Conservation (phyloP, 2,797 vertebrate genomes). For the Sandelia bainsii region DNA sequence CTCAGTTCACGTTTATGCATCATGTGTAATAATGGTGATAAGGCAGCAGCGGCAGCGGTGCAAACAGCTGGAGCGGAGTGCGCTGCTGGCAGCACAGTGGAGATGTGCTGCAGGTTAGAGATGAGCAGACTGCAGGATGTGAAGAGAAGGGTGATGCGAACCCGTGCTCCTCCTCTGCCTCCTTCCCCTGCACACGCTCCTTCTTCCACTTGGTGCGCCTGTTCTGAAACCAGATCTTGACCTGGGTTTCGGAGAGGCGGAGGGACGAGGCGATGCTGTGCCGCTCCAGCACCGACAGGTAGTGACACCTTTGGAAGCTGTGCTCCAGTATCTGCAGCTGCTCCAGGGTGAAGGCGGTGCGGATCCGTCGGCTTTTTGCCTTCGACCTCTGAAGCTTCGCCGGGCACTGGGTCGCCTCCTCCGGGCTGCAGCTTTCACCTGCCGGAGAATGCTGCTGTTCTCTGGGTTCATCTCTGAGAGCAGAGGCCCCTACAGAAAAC, state of each 20-base stretch:
- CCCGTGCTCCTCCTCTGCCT: slow-evolving; percentile 36
- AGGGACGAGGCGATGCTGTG: slow-evolving; percentile 78
- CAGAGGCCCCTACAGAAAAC: slow-evolving; percentile 5
- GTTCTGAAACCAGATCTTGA: slow-evolving; percentile 90
- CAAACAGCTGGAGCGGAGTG: slow-evolving; percentile 53
- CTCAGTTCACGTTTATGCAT: slow-evolving; percentile 3
- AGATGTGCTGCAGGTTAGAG: slow-evolving; percentile 8
- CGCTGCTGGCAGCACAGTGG: slow-evolving; percentile 46
- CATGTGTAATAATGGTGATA: slow-evolving; percentile 41
- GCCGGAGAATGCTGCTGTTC: neutral
- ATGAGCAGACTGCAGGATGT: neutral
- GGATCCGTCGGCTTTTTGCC: slow-evolving; percentile 73
- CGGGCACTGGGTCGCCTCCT: slow-evolving; percentile 4
- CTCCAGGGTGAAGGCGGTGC: slow-evolving; percentile 82
- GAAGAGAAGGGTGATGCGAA: neutral
- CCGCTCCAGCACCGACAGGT: slow-evolving; percentile 85
- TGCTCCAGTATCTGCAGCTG: slow-evolving; percentile 83
- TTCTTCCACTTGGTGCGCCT: slow-evolving; percentile 88
- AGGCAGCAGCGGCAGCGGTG: slow-evolving; percentile 43
- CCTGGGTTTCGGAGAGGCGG: slow-evolving; percentile 83
- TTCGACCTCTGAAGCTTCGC: slow-evolving; percentile 1
- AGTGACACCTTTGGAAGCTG: slow-evolving; percentile 82
- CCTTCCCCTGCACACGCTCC: slow-evolving; percentile 66
- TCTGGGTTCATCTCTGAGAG: neutral
- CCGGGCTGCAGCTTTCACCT: slow-evolving; percentile 23